Evolutionary conservation across 2,113 vertebrate species (phyloP), one percentile per base, ranked within the genome.

Genomic region (Pseudonaja textilis): DNA sequence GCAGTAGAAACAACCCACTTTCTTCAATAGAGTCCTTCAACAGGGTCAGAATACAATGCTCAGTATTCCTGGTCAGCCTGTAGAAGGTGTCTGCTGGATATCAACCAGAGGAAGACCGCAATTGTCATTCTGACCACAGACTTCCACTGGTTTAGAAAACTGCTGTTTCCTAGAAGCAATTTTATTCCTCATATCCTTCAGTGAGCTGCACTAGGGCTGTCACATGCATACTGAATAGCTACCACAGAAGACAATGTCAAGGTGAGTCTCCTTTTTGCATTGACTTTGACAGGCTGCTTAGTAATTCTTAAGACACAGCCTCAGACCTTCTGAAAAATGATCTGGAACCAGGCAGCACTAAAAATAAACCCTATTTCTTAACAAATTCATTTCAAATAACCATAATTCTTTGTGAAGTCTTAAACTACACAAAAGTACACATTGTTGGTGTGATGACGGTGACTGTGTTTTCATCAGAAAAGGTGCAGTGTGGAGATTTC

Each of bases 401-500:
- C 92, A 94, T 94, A 96, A 94, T 94, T 96, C 93, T 92, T 94
- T 93, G 81, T 94, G 93, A 88, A 25, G 90, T 86, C 81, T 64
- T 90, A 93, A 92, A 96, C 94, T 96, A 97, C 96, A 94, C 97
- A 97, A 96, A 96, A 57, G 94, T 94, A 96, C 96, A 96, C 20
- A 95, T 93, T 95, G 95, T 91, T 91, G 93, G 91, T 93, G 95
- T 97, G 97, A 98, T 98, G 94, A 97, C 96, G 96, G 97, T 98
- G 97, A 98, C 97, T 92, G 97, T 97, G 96, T 47, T 96, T 97
- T 97, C 97, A 95, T 97, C 96, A 97, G 95, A 98, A 97, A 96
- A 91, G 97, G 97, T 97, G 98, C 98, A 98, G 97, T 96, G 97
- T 97, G 96, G 97, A 97, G 95, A 96, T 97, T 98, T 98, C 98